Percentiles rank a stretch among this genome's conserved stretches.
Conservation (phyloP, 2,888 invertebrate species). For the Acleris holmiana region DNA sequence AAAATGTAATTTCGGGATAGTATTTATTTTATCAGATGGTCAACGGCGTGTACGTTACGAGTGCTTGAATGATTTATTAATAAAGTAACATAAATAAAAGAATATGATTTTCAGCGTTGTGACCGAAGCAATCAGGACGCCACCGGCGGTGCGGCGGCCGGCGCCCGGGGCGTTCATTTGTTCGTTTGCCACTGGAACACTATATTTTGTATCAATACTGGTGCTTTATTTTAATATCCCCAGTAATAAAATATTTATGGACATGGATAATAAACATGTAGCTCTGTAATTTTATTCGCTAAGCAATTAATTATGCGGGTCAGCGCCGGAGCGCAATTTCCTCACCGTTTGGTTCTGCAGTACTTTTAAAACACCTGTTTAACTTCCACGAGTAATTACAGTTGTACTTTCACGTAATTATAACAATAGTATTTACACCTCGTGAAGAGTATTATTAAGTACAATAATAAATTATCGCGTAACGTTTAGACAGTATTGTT, state of each 20-base stretch:
- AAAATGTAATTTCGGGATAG: not conserved
- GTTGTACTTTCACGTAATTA: constrained; percentile 15
- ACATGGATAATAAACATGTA: constrained; percentile 13
- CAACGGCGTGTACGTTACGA: constrained; percentile 25
- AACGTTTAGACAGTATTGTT: no score
- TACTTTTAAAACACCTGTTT: constrained; percentile 22
- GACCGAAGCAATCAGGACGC: constrained; percentile 28
- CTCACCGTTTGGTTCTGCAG: constrained; percentile 14
- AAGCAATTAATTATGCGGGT: constrained; percentile 23
- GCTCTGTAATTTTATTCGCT: constrained; percentile 12
- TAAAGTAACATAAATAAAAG: constrained; percentile 35
- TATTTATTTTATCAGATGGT: constrained; percentile 7
- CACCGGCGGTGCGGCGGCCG: constrained; percentile 7
- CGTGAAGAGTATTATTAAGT: not conserved
- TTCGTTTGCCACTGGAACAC: constrained; percentile 20
- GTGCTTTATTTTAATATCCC: constrained; percentile 20
- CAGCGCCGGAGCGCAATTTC: constrained; percentile 17
- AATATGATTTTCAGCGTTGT: constrained; percentile 30
- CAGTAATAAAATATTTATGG: constrained; percentile 16
- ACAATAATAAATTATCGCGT: no score
- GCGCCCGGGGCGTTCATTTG: constrained; percentile 26
- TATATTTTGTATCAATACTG: constrained; percentile 23
- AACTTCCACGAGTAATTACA: constrained; percentile 21
- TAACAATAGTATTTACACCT: constrained; percentile 4
- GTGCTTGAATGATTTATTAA: constrained; percentile 28